These are phyloP conservation scores for Cantharis rufa DNA, from an alignment of 2,888 invertebrate genomes.

Conservation along the genomic window DNA sequence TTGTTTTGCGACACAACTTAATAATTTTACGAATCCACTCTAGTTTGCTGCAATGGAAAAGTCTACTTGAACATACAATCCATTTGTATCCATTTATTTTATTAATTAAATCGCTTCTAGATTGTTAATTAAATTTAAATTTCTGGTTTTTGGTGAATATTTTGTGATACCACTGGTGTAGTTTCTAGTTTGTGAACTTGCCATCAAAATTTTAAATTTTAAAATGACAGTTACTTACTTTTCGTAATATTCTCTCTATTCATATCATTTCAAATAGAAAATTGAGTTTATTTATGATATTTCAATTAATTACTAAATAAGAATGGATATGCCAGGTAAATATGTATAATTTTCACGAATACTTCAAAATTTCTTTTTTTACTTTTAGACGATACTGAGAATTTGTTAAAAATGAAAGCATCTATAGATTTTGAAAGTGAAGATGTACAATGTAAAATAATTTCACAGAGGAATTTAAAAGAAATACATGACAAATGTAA, in stretches of 20 bases:
- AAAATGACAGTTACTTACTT: background rate
- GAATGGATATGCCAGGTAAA: background rate
- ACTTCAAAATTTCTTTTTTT: background rate
- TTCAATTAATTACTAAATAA: background rate
- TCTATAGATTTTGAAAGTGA: background rate
- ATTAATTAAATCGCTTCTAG: no score
- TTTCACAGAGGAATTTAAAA: slow-evolving; percentile 1
- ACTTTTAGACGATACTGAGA: background rate
- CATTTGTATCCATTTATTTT: no score
- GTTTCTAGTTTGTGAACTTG: background rate
- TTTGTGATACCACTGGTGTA: background rate
- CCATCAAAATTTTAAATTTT: background rate
- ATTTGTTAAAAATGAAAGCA: background rate
- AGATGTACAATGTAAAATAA: background rate
- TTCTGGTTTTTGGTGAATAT: background rate
- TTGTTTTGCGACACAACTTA: no score
- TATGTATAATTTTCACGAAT: background rate
- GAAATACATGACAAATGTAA: background rate
- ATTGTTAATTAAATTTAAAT: no score
- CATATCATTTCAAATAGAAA: background rate
- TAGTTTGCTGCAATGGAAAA: no score
- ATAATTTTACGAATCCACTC: no score
- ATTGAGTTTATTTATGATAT: background rate
- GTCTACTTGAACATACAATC: no score
- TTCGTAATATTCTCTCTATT: background rate